Evolutionary conservation across 2,797 vertebrate genomes (phyloP), one percentile per base, ranked within the genome.

Genomic region (Acipenser transmontanus): DNA sequence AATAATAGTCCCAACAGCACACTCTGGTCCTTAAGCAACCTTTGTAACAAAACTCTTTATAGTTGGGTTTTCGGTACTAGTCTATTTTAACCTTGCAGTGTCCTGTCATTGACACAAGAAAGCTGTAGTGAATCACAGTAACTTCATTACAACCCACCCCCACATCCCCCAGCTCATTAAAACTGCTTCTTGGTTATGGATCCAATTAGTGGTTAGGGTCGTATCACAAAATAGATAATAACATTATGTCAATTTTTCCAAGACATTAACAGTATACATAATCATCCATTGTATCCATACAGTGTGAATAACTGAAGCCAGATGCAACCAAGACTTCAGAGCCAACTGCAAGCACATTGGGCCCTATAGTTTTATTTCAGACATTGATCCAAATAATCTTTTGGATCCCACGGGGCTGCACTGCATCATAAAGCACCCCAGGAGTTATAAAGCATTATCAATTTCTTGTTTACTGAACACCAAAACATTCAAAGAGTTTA

Each of bases 251-350:
- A 7, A 50, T 66, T 66, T 57, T 17, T 34, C 12, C 17, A 34
- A 66, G 7, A 20, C 11, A 50, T 61, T 61, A 50, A 51, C 54
- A 48, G 11, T 49, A 49, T 61, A 51, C 48, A 61, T 17, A 49
- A 60, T 59, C 47, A 7, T 6, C 49, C 49, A 61, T 51, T 61
- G 48, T 47, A 56, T 59, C 34, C 64, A 11, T 63, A 49, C 62
- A 63, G 61, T 48, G 47, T n/a, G 8, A 67, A 34, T 67, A 67
- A 67, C 61, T 67, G 47, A 67, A 10, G 50, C 52, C 66, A 67
- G 66, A 67, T 67, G 66, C 48, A 11, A 49, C 14, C 6, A 50
- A 50, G n/a, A 49, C 59, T 61, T 13, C 20, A 2, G 14, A 60
- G 66, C 59, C 66, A 60, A 57, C 57, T 20, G 49, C 59, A 20